Conservation (phyloP, 1,140 invertebrate species). For the Coenobita brevimanus region DNA sequence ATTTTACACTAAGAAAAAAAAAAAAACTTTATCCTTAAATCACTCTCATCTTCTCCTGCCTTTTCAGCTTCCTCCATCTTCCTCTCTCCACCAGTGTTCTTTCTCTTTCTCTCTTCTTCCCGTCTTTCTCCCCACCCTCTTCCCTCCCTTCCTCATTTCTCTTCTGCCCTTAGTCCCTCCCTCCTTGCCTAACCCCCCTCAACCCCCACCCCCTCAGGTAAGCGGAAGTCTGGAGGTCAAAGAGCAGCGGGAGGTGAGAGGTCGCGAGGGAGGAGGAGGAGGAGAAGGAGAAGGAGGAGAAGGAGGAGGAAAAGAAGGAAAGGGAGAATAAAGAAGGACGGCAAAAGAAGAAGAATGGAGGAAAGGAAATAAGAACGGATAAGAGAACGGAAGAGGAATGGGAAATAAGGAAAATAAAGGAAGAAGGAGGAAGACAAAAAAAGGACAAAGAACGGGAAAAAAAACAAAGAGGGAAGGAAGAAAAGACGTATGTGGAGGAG, state of each 20-base stretch:
- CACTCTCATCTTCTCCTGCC: not conserved
- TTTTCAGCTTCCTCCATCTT: not conserved
- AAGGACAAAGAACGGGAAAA: not conserved
- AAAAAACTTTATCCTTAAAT: not conserved
- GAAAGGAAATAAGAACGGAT: not conserved
- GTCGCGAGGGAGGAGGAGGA: constrained; percentile 4
- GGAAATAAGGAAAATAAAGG: not conserved
- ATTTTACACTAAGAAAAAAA: too few relatives aligned
- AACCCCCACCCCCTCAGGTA: not conserved
- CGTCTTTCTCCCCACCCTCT: not conserved
- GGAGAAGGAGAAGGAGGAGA: not conserved
- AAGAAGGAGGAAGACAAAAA: not conserved
- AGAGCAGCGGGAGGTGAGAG: not conserved
- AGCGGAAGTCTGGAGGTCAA: constrained; percentile 16
- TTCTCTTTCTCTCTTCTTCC: not conserved
- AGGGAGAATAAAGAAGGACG: not conserved
- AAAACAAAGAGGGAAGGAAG: too few relatives aligned
- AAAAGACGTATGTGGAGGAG: too few relatives aligned
- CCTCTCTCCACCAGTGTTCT: not conserved
- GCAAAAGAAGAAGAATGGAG: not conserved
- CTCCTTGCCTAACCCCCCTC: not conserved
- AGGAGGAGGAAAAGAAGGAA: not conserved
- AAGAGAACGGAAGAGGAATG: not conserved
- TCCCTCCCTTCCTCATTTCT: not conserved
- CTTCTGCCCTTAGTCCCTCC: not conserved